Percentiles rank a stretch among this genome's conserved stretches.
phyloP scores from a whole-genome alignment of 2,113 vertebrate genomes.

The Struthio camelus region DNA sequence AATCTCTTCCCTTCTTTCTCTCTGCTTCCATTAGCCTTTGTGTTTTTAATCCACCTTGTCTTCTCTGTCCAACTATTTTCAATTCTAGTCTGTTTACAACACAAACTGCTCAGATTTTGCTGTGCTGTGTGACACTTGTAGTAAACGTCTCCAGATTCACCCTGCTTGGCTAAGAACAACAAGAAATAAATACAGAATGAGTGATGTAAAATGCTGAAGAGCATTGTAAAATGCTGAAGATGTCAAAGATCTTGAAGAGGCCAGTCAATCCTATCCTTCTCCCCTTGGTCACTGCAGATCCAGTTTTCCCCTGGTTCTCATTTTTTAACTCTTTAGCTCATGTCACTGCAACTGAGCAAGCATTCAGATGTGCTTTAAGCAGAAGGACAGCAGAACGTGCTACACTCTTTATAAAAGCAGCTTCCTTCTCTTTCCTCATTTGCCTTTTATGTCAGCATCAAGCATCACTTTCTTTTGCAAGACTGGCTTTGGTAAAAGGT shows the following conservation, averaged over 20 bases:
- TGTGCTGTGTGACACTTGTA: neutral
- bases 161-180: neutral
- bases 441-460: slow-evolving; percentile 16
- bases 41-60: neutral
- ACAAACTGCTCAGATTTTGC: neutral
- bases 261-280: neutral
- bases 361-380: neutral
- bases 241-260: neutral
- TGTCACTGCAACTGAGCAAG: neutral
- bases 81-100: neutral
- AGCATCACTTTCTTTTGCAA: slow-evolving; percentile 13
- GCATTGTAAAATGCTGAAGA: neutral
- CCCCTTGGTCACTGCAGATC: neutral
- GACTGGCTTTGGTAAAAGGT: slow-evolving; percentile 35
- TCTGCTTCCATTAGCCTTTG: neutral
- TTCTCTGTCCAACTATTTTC: neutral
- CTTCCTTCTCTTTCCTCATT: neutral
- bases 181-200: neutral
- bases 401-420: neutral
- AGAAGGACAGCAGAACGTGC: neutral
- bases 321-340: neutral
- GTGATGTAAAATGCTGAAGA: fast-evolving
- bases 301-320: neutral
- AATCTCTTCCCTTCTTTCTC: neutral
- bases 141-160: neutral